Percentiles rank a stretch among this genome's conserved stretches.
phyloP scores from a whole-genome alignment of 2,888 invertebrate genomes.

The Megamerina dolium region DNA sequence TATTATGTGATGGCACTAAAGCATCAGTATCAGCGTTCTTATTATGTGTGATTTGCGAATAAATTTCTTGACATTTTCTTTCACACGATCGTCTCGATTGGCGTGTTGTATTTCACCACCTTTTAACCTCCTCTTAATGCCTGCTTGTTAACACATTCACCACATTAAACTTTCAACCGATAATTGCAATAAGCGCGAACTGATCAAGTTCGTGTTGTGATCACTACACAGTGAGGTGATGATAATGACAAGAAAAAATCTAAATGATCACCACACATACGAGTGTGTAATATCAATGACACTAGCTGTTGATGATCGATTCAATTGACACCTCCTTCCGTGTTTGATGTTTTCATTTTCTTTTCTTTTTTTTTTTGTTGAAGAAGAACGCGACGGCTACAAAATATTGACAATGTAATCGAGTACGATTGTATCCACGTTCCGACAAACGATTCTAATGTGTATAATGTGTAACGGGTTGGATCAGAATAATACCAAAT shows the following conservation, averaged over 20 bases:
- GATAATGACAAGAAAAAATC: no score
- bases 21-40: no score
- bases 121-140: slow-evolving; percentile 26
- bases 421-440: slow-evolving; percentile 7
- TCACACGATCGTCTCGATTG: slow-evolving; percentile 2
- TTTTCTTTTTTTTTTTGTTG: no score
- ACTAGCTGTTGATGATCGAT: slow-evolving; percentile 39
- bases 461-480: slow-evolving; percentile 21
- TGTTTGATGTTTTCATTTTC: slow-evolving; percentile 4
- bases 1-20: no score
- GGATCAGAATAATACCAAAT: slow-evolving; percentile 22
- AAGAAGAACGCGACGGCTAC: no score
- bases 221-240: no score
- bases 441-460: no score
- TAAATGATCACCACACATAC: no score
- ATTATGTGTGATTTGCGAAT: slow-evolving; percentile 9
- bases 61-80: neutral
- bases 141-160: slow-evolving; percentile 35
- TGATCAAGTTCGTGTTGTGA: no score
- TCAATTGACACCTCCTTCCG: slow-evolving; percentile 36
- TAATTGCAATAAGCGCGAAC: slow-evolving; percentile 22
- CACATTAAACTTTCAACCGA: slow-evolving; percentile 46
- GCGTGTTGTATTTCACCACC: slow-evolving; percentile 24
- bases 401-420: no score
- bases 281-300: no score